Conservation (phyloP, 2,113 vertebrate genomes). For the Cinclus mexicanus region DNA sequence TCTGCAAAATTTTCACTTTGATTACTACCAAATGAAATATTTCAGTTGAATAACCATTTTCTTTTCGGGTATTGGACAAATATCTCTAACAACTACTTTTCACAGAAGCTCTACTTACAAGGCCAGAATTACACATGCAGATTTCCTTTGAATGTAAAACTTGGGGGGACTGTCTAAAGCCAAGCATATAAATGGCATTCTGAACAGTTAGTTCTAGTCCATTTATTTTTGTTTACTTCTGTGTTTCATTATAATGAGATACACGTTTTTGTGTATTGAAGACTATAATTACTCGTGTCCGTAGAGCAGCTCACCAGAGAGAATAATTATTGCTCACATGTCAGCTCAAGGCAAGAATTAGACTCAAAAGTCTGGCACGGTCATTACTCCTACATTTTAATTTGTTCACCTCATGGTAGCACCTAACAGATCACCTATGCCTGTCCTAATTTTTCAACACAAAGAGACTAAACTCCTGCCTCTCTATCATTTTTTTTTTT, state of each 20-base stretch:
- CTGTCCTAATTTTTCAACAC: neutral
- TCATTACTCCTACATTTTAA: neutral
- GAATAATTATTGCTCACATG: neutral
- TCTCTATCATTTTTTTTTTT: neutral
- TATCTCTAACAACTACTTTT: neutral
- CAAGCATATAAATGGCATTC: neutral
- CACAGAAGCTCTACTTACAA: neutral
- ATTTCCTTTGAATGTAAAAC: neutral
- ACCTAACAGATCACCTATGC: neutral
- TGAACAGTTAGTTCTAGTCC: neutral
- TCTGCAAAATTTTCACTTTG: neutral
- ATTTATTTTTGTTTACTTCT: slow-evolving; percentile 37
- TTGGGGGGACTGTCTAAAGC: neutral
- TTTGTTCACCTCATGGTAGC: neutral
- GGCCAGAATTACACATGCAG: neutral
- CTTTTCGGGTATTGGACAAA: neutral
- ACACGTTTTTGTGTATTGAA: neutral
- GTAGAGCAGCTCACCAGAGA: neutral
- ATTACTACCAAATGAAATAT: neutral
- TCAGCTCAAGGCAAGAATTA: slow-evolving; percentile 16
- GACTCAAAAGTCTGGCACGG: neutral
- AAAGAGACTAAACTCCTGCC: neutral
- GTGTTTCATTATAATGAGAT: neutral
- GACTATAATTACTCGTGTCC: neutral
- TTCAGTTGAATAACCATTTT: neutral